Evolutionary conservation across 2,888 invertebrate genomes (phyloP), one percentile per base, ranked within the genome.

Genomic region (Doris montereyensis): DNA sequence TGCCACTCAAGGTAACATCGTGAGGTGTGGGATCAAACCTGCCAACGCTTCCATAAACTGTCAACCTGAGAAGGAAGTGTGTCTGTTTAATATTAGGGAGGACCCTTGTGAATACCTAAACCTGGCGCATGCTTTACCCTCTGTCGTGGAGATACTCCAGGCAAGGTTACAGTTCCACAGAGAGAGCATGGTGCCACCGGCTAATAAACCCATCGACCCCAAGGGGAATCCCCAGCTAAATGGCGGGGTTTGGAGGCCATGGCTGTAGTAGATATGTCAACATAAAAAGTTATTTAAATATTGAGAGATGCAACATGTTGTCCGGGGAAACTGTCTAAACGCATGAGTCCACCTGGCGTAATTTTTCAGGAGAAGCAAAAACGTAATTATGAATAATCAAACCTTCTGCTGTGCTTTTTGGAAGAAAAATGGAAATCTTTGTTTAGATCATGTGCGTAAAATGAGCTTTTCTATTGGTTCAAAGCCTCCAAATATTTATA

Each of bases 51-150:
- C 87, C 30, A 84, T 83, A 30, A 86, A 91, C 0, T 97, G 97
- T 90, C 90, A 93, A 75, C 95, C 96, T 0, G 87, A 94, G 0
- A 84, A 91, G 52, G 92, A 93, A 0, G 94, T 96, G 0, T 98
- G 97, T 87, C 92, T 98, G 3, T 97, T 95, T 91, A 94, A 98
- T 89, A 93, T 97, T 8, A 91, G 92, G 0, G 92, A 93, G 10
- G 98, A 98, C 92, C 97, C 97, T 0, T 98, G 98, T 89, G 98
- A 98, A 92, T 93, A 92, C 78, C 93, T 93, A 78, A 97, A 98
- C 91, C 83, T 90, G 4, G 90, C 90, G 2, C 81, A 76, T 4
- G 10, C 79, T 1, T 78, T 87, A 52, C 88, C 89, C 26, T 87
- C 86, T 26, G 83, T 90, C 5, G 87, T 92, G 1, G 78, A 84